Conservation (phyloP, 2,113 vertebrate species). For the Hylia prasina region DNA sequence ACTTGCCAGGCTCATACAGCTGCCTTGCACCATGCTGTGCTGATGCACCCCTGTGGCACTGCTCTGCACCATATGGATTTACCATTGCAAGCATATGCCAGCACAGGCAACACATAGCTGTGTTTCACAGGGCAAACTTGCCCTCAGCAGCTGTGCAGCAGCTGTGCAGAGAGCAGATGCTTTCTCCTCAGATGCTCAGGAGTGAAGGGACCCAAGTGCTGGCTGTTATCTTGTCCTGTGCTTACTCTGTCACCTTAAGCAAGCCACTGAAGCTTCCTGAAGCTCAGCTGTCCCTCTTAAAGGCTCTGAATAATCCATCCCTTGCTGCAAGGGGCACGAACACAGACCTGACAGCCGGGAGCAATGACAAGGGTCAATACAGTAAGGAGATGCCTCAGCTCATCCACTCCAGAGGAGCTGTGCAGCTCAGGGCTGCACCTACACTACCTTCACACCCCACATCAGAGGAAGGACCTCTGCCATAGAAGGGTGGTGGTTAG, state of each 20-base stretch:
- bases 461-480: neutral
- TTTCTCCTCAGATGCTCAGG: neutral
- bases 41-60: neutral
- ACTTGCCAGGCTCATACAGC: neutral
- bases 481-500: neutral
- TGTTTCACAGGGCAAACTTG: neutral
- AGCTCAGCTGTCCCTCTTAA: neutral
- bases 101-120: neutral
- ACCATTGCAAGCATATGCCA: neutral
- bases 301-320: neutral
- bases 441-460: neutral
- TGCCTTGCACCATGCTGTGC: neutral
- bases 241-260: neutral
- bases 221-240: neutral
- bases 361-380: neutral
- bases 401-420: neutral
- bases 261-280: neutral
- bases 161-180: neutral
- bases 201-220: neutral
- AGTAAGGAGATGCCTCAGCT: neutral
- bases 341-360: neutral
- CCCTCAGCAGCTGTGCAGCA: slow-evolving; percentile 11
- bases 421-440: neutral
- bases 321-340: neutral
- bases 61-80: neutral